These are phyloP conservation scores for Eufriesea mexicana DNA, from an alignment of 1,140 invertebrate species.

Conservation along the genomic window DNA sequence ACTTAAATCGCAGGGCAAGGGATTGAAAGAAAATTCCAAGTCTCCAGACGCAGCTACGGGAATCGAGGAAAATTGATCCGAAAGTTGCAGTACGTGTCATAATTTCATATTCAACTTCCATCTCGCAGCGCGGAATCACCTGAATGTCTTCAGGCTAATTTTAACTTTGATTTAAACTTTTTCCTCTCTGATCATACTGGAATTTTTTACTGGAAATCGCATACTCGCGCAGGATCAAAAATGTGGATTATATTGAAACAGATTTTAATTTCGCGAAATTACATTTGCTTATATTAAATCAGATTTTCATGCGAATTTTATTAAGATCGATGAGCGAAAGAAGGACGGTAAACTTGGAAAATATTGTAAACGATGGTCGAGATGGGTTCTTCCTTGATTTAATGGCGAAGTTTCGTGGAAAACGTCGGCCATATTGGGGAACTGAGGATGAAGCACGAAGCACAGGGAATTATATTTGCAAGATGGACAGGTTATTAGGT, in stretches of 20 bases:
- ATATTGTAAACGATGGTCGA: background rate
- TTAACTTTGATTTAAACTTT: background rate
- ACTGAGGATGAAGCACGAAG: background rate
- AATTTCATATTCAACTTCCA: background rate
- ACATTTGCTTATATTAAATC: no score
- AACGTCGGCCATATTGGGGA: background rate
- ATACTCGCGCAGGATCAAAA: background rate
- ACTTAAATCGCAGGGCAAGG: no score
- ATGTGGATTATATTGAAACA: background rate
- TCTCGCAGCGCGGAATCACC: background rate
- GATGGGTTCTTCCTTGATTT: background rate
- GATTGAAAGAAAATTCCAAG: no score
- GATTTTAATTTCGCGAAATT: no score
- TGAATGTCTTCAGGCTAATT: background rate
- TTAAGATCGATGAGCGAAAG: no score
- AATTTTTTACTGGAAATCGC: background rate
- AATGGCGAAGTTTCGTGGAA: background rate
- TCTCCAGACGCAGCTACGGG: no score
- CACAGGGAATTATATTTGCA: background rate
- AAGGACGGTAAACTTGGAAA: no score
- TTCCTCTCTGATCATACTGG: background rate
- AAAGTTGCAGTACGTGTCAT: background rate
- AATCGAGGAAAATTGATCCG: no score
- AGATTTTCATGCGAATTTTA: no score
- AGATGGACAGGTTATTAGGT: constrained; percentile 3